phyloP scores from a whole-genome alignment of 2,113 vertebrate species.

The Sinocyclocheilus maitianheensis region DNA sequence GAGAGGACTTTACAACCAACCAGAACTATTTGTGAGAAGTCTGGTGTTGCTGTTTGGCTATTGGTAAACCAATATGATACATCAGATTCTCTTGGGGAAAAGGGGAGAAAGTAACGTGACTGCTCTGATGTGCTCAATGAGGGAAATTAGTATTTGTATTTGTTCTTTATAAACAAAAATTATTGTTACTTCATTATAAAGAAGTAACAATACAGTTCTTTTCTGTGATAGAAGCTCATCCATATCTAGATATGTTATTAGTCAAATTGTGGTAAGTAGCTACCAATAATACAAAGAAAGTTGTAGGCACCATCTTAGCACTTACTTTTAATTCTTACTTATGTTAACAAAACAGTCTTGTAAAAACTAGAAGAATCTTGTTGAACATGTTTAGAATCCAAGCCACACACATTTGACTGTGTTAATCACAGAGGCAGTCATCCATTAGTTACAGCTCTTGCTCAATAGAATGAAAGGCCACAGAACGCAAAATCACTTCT shows the following conservation, averaged over 20 bases:
- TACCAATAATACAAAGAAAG: neutral
- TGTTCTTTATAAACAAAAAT: neutral
- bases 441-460: conserved; percentile 26
- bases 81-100: neutral
- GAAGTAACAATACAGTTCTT: neutral
- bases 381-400: neutral
- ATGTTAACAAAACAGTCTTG: neutral
- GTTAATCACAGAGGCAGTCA: conserved; percentile 34
- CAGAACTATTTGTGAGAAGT: neutral
- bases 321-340: neutral
- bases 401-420: conserved; percentile 20
- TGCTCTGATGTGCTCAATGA: neutral
- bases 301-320: neutral
- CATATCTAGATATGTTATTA: neutral
- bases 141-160: neutral
- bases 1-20: neutral
- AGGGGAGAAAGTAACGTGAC: neutral
- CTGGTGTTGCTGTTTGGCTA: neutral
- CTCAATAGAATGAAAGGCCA: conserved; percentile 35
- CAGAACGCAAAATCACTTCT: conserved; percentile 18
- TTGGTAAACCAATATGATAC: neutral
- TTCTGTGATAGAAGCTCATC: neutral
- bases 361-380: neutral
- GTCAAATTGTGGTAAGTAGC: neutral
- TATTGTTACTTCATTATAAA: neutral